Conservation (phyloP, 1,140 invertebrate species). For the Ceratina australensis region DNA sequence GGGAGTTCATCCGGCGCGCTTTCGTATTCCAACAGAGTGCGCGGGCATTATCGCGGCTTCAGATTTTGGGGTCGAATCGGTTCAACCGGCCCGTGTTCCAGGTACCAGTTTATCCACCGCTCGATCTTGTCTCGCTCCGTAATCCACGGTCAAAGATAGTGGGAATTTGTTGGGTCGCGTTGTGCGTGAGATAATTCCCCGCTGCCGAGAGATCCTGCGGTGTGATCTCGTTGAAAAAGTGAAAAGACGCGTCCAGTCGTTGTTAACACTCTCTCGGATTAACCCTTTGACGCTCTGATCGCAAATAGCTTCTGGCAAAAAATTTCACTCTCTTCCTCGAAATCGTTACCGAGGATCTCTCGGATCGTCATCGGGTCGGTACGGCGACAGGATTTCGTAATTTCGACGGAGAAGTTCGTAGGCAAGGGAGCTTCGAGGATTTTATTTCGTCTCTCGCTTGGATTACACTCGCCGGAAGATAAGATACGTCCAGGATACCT, state of each 20-base stretch:
- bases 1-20: not conserved
- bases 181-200: not conserved
- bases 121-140: not conserved
- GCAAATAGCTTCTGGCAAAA: too few relatives aligned
- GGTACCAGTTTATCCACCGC: constrained; percentile 3
- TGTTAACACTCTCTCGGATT: too few relatives aligned
- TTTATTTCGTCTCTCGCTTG: constrained; percentile 71
- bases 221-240: not conserved
- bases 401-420: constrained; percentile 16
- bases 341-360: not conserved
- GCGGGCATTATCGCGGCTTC: constrained; percentile 8
- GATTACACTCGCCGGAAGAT: constrained; percentile 69
- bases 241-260: not conserved
- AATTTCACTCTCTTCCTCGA: too few relatives aligned
- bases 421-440: constrained; percentile 63
- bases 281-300: too few relatives aligned
- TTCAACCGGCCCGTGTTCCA: constrained; percentile 18
- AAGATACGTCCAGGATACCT: constrained; percentile 64
- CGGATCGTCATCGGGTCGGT: not conserved
- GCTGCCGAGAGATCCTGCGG: not conserved
- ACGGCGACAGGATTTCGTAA: not conserved
- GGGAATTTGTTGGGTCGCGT: constrained; percentile 4
- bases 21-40: constrained; percentile 24
- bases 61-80: constrained; percentile 31
- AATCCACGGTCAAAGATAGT: not conserved